Conservation (phyloP, 2,797 vertebrate species). For the Meriones psammophilus region DNA sequence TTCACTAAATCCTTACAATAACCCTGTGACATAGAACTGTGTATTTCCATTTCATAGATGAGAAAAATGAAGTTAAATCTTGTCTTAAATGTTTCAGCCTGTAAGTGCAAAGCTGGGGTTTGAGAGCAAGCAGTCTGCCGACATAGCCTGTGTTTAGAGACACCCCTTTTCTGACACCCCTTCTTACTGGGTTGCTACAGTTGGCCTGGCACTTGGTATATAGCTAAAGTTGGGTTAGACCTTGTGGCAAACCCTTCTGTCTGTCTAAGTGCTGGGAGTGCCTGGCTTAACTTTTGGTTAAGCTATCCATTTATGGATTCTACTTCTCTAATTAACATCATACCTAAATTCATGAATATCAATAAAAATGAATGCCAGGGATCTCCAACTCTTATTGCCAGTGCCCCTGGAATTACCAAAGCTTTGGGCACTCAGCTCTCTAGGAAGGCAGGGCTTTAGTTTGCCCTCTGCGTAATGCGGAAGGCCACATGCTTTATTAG, state of each 20-base stretch:
- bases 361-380: neutral
- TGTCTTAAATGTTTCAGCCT: neutral
- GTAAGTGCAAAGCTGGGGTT: neutral
- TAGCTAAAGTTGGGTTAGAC: neutral
- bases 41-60: conserved; percentile 30
- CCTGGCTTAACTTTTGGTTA: neutral
- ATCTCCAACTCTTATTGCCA: neutral
- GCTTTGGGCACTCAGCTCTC: neutral
- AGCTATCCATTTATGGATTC: neutral
- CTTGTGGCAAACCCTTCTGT: neutral
- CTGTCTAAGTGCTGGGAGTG: neutral
- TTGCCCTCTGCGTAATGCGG: neutral
- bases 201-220: neutral
- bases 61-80: conserved; percentile 49
- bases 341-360: neutral
- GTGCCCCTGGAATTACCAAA: neutral
- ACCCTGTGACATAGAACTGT: neutral
- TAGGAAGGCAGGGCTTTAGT: conserved; percentile 21
- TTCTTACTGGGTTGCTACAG: neutral
- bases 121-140: neutral
- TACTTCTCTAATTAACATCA: neutral
- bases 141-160: neutral
- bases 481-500: conserved; percentile 33
- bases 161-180: neutral
- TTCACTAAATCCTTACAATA: neutral